Evolutionary conservation across 2,797 vertebrate species (phyloP).

Genomic region (Ispidina lecontei): DNA sequence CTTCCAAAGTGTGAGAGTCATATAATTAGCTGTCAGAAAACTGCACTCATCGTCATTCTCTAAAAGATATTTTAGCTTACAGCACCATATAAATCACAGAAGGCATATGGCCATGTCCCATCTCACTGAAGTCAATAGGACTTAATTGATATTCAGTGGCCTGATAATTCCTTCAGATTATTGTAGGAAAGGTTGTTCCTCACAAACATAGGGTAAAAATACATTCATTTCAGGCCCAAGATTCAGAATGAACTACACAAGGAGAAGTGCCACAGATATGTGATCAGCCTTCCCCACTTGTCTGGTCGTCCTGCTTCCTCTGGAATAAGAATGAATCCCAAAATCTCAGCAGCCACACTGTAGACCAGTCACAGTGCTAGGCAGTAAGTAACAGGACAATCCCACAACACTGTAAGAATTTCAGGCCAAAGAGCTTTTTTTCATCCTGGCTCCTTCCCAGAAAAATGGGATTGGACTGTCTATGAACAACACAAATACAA

Average conservation of each 20-base stretch:
- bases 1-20: slow-evolving; percentile 42
- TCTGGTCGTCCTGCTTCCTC: background rate
- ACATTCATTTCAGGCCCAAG: background rate
- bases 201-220: background rate
- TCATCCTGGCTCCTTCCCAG: background rate
- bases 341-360: background rate
- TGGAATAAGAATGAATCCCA: background rate
- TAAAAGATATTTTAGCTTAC: slow-evolving; percentile 52
- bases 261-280: background rate
- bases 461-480: background rate
- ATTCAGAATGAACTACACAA: background rate
- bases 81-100: slow-evolving; percentile 33
- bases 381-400: background rate
- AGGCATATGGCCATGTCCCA: background rate
- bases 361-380: background rate
- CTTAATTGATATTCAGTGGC: background rate
- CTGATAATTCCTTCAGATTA: background rate
- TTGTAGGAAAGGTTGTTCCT: background rate
- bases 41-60: slow-evolving; percentile 43
- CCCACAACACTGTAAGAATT: background rate
- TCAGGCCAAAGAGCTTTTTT: background rate
- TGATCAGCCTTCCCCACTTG: background rate
- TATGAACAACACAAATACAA: background rate
- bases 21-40: slow-evolving; percentile 68
- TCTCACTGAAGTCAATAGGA: slow-evolving; percentile 36